Conservation (phyloP, 2,888 invertebrate species). For the Temnothorax unifasciatus region DNA sequence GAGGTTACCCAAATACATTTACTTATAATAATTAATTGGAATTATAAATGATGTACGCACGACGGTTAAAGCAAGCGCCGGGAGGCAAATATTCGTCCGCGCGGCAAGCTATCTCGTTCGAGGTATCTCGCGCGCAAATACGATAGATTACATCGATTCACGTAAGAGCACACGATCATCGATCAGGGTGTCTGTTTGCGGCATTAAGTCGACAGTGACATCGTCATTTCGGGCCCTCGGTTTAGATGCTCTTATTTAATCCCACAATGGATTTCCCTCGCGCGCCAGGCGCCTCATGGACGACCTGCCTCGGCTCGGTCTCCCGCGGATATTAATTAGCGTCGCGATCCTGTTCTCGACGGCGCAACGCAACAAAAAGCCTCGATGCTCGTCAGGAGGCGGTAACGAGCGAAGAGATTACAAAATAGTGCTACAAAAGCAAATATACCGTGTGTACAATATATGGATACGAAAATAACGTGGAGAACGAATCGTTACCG, state of each 20-base stretch:
- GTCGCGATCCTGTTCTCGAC: constrained; percentile 40
- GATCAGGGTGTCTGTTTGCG: constrained; percentile 29
- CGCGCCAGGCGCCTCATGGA: constrained; percentile 1
- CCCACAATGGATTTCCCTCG: constrained; percentile 22
- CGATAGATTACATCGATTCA: constrained; percentile 34
- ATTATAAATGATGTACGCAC: background rate
- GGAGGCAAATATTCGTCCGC: constrained; percentile 6
- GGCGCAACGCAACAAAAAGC: constrained; percentile 41
- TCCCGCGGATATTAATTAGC: constrained; percentile 52
- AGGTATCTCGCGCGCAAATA: constrained; percentile 19
- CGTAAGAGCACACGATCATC: constrained; percentile 40
- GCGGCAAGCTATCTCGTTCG: background rate
- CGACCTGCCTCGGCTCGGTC: constrained; percentile 6
- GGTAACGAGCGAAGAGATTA: constrained; percentile 48
- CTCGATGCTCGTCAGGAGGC: constrained; percentile 43
- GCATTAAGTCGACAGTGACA: constrained; percentile 50
- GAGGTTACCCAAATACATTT: background rate
- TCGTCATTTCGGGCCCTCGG: constrained; percentile 27
- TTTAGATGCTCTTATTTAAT: constrained; percentile 40
- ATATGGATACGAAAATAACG: constrained; percentile 22
- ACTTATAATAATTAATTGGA: constrained; percentile 8
- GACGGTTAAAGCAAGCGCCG: background rate
- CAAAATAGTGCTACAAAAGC: constrained; percentile 34
- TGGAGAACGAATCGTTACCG: constrained; percentile 2
- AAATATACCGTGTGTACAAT: background rate